Conservation (phyloP, 1,140 invertebrate species). For the Vollenhovia emeryi region DNA sequence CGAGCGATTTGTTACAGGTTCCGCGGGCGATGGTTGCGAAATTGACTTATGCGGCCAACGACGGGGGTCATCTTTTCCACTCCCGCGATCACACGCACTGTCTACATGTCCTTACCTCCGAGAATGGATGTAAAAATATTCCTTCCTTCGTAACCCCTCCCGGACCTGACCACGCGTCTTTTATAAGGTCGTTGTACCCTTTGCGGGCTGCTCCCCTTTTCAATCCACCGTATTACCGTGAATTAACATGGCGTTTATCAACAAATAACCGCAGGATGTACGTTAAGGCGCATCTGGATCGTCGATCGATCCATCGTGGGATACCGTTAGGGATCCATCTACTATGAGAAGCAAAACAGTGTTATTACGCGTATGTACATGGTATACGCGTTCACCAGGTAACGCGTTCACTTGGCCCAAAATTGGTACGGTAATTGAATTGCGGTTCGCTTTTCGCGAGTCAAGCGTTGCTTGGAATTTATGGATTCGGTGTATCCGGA, state of each 20-base stretch:
- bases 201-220: neutral
- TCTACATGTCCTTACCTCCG: neutral
- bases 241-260: slow-evolving; percentile 9
- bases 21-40: slow-evolving; percentile 46
- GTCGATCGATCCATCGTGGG: neutral
- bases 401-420: neutral
- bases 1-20: slow-evolving; percentile 69
- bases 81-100: slow-evolving; percentile 10
- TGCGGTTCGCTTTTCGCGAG: slow-evolving; percentile 26
- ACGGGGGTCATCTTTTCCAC: slow-evolving; percentile 36
- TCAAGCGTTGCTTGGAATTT: slow-evolving; percentile 27
- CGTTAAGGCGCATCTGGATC: neutral
- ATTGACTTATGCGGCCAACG: slow-evolving; percentile 60
- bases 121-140: slow-evolving; percentile 45
- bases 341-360: neutral
- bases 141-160: neutral
- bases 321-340: neutral
- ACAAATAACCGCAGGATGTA: neutral
- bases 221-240: neutral
- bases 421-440: slow-evolving; percentile 22
- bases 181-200: slow-evolving; percentile 9
- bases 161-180: neutral
- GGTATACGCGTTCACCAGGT: neutral
- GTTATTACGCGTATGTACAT: neutral
- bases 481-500: slow-evolving; percentile 31